phyloP scores from a whole-genome alignment of 2,797 vertebrate genomes.

The Hydrocynus forskahlii region DNA sequence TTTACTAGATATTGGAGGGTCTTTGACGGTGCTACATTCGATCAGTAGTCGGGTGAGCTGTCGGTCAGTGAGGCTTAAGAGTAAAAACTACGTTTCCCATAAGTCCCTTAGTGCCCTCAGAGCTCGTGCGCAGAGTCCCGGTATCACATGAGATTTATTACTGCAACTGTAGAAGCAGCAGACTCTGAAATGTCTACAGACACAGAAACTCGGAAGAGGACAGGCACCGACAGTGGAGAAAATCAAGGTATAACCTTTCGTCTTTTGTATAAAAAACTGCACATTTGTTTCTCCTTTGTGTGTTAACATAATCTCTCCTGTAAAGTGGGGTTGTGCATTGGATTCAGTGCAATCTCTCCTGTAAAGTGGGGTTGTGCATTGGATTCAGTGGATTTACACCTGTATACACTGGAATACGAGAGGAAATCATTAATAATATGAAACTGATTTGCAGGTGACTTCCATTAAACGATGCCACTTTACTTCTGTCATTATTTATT shows the following conservation, averaged over 20 bases:
- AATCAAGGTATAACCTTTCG: constrained; percentile 18
- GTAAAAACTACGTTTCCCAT: constrained; percentile 69
- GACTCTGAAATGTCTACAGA: constrained; percentile 45
- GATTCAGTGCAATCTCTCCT: not conserved
- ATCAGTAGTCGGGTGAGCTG: not conserved
- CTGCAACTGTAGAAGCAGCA: constrained; percentile 8
- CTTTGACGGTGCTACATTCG: not conserved
- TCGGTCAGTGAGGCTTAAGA: not conserved
- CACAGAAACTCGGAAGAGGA: constrained; percentile 32
- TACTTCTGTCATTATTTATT: not conserved
- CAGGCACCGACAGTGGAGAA: not conserved
- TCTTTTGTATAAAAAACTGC: not conserved
- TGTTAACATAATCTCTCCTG: not conserved
- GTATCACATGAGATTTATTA: constrained; percentile 52
- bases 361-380: not conserved
- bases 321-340: not conserved
- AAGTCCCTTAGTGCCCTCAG: constrained; percentile 37
- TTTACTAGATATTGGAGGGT: too few species aligned
- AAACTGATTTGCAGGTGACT: not conserved
- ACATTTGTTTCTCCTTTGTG: not conserved
- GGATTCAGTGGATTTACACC: not conserved
- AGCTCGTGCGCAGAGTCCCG: constrained; percentile 35
- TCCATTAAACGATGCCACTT: not conserved
- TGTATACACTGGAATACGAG: not conserved
- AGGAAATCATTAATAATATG: not conserved